Evolutionary conservation across 2,888 invertebrate species (phyloP).

Genomic region (Ormyrus nitidulus): DNA sequence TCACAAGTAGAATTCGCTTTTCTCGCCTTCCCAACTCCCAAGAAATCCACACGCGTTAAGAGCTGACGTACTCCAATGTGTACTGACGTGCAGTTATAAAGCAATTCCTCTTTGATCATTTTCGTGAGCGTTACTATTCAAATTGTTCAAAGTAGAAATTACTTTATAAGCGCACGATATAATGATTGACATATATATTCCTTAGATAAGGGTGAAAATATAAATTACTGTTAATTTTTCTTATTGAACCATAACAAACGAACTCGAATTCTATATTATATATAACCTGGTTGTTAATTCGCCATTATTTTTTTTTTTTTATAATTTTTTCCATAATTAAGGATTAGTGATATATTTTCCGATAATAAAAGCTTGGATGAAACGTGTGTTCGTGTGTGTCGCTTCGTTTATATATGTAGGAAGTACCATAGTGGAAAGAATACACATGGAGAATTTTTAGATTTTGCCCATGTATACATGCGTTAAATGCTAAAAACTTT

Average conservation of each 20-base stretch:
- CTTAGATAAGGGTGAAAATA: conserved; percentile 35
- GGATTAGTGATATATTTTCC: conserved; percentile 12
- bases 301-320: conserved; percentile 22
- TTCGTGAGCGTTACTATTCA: not conserved
- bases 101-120: conserved; percentile 40
- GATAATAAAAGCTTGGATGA: conserved; percentile 38
- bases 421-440: conserved; percentile 52
- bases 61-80: conserved; percentile 18
- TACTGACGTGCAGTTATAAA: conserved; percentile 28
- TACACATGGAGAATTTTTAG: conserved; percentile 35
- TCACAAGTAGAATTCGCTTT: conserved; percentile 28
- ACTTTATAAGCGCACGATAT: conserved; percentile 43
- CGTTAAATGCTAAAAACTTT: conserved; percentile 27
- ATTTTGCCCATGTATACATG: conserved; percentile 18
- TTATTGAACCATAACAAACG: conserved; percentile 16
- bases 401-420: conserved; percentile 40
- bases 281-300: not conserved
- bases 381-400: not conserved
- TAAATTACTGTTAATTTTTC: conserved; percentile 28
- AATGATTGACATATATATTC: conserved; percentile 45
- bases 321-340: conserved; percentile 10
- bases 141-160: conserved; percentile 47
- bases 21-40: not conserved
- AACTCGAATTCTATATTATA: conserved; percentile 28
- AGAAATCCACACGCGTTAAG: conserved; percentile 11